These are phyloP conservation scores for Taxidea taxus DNA, from an alignment of 2,113 vertebrate genomes.

Conservation along the genomic window DNA sequence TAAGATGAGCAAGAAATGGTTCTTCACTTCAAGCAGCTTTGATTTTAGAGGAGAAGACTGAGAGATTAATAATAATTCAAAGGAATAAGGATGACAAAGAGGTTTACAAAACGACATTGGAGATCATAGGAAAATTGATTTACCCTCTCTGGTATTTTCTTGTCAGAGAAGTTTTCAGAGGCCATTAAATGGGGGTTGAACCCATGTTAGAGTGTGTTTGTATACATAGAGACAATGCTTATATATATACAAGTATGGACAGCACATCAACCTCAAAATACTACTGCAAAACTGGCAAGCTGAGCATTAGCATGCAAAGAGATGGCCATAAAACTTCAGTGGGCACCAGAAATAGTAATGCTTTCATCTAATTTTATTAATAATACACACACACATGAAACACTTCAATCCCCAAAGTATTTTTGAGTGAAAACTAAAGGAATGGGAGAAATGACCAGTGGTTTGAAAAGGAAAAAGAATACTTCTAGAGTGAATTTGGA, in stretches of 20 bases:
- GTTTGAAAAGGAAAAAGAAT: not conserved
- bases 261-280: not conserved
- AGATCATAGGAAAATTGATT: not conserved
- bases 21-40: not conserved
- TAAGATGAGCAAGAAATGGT: not conserved
- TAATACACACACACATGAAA: not conserved
- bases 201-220: not conserved
- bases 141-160: not conserved
- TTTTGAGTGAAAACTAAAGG: not conserved
- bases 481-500: not conserved
- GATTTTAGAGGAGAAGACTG: not conserved
- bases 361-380: not conserved
- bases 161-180: not conserved
- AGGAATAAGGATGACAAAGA: not conserved
- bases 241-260: not conserved
- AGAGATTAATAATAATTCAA: not conserved
- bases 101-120: not conserved
- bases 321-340: not conserved
- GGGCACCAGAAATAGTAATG: not conserved
- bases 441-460: not conserved
- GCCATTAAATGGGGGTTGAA: not conserved
- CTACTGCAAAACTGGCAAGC: not conserved
- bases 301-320: not conserved
- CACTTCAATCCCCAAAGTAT: not conserved
- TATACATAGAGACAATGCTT: not conserved